Conservation (phyloP, 2,113 vertebrate genomes). For the Toxostoma redivivum region DNA sequence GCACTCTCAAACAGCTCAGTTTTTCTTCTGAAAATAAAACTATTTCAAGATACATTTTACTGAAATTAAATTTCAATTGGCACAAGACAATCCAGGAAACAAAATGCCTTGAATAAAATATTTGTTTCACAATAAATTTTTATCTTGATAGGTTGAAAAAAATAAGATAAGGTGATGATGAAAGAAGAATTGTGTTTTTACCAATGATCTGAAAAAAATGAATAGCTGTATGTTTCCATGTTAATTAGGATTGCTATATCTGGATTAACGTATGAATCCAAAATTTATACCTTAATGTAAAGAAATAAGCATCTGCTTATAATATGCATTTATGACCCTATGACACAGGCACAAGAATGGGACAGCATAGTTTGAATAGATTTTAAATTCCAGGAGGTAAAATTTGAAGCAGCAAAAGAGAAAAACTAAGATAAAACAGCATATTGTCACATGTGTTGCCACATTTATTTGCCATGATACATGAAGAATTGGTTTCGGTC, state of each 20-base stretch:
- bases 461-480: fast-evolving
- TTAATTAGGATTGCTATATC: neutral
- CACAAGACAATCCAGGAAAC: neutral
- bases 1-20: neutral
- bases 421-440: neutral
- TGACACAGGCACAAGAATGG: neutral
- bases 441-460: neutral
- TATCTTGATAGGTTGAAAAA: neutral
- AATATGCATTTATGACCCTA: neutral
- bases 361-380: neutral
- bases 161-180: neutral
- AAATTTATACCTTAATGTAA: neutral
- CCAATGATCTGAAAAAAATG: neutral
- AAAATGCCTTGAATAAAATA: neutral
- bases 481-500: neutral
- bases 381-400: neutral
- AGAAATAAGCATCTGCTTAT: neutral
- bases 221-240: neutral
- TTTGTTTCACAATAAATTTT: neutral
- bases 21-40: neutral
- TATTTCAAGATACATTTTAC: neutral
- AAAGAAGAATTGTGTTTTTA: neutral
- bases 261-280: neutral
- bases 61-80: neutral
- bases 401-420: neutral